phyloP scores from a whole-genome alignment of 2,888 invertebrate species.

The Drosophila tripunctata region DNA sequence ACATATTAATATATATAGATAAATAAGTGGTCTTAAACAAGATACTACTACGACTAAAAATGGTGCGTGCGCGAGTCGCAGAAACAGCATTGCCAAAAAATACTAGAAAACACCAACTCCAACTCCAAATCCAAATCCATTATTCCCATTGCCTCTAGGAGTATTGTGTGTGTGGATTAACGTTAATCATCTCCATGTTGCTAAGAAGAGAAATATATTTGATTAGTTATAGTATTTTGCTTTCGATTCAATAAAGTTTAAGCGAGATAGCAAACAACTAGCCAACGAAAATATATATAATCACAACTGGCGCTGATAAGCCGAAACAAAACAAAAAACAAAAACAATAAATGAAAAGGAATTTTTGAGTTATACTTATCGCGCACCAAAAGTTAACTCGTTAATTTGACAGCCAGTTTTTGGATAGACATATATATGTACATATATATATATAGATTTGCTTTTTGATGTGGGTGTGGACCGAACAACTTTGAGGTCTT shows the following conservation, averaged over 20 bases:
- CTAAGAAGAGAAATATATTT: constrained; percentile 86
- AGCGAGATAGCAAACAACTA: background rate
- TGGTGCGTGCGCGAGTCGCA: constrained; percentile 33
- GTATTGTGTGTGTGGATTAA: constrained; percentile 93
- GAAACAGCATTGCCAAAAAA: constrained; percentile 16
- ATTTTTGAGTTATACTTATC: constrained; percentile 52
- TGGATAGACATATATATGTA: background rate
- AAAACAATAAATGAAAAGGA: no score
- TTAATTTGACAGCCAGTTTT: constrained; percentile 26
- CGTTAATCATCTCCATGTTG: constrained; percentile 95
- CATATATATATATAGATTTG: background rate
- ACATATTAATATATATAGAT: constrained; percentile 6
- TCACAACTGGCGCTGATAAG: constrained; percentile 49
- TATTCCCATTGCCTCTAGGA: constrained; percentile 85
- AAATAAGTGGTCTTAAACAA: constrained; percentile 38
- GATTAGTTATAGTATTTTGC: constrained; percentile 30
- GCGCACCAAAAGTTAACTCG: constrained; percentile 37
- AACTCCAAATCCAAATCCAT: background rate
- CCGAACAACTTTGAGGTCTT: constrained; percentile 28
- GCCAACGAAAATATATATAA: constrained; percentile 5
- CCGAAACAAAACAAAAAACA: no score
- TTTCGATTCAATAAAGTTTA: no score
- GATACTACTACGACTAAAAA: constrained; percentile 31
- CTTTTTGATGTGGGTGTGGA: background rate
- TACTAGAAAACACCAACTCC: no score